phyloP scores from a whole-genome alignment of 2,113 vertebrate species.

The Actinemys pallida region DNA sequence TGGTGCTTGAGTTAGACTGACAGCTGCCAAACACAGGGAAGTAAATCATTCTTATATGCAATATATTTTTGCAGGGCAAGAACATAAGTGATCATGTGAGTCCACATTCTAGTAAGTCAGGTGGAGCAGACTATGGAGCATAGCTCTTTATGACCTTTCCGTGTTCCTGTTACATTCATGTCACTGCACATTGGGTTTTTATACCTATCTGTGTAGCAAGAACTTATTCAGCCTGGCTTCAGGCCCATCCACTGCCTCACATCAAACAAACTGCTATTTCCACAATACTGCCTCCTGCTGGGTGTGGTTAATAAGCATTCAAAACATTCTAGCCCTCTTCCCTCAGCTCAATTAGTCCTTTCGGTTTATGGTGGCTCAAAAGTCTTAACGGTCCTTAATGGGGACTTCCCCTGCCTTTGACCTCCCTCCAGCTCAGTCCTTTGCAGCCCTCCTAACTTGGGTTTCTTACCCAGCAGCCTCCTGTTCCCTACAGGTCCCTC shows the following conservation, averaged over 20 bases:
- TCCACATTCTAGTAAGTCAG: background rate
- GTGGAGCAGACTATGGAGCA: background rate
- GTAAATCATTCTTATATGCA: background rate
- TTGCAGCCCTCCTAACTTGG: background rate
- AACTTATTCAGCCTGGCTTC: background rate
- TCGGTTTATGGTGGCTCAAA: background rate
- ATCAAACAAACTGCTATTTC: background rate
- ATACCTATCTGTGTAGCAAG: background rate
- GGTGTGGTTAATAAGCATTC: background rate
- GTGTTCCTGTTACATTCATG: background rate
- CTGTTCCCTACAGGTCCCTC: background rate
- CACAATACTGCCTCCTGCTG: background rate
- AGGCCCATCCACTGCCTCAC: background rate
- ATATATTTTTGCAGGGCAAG: background rate
- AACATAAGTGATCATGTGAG: background rate
- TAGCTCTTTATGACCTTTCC: background rate
- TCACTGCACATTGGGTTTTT: background rate
- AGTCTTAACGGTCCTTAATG: background rate
- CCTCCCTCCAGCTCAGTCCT: background rate
- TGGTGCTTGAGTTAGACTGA: background rate
- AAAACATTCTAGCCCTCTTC: background rate
- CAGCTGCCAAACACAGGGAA: background rate
- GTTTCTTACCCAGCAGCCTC: background rate
- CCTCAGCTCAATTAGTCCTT: background rate
- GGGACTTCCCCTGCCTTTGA: background rate